Base-by-base conservation (phyloP, 2,888 invertebrate species). In the Tortricodes alternella region DNA sequence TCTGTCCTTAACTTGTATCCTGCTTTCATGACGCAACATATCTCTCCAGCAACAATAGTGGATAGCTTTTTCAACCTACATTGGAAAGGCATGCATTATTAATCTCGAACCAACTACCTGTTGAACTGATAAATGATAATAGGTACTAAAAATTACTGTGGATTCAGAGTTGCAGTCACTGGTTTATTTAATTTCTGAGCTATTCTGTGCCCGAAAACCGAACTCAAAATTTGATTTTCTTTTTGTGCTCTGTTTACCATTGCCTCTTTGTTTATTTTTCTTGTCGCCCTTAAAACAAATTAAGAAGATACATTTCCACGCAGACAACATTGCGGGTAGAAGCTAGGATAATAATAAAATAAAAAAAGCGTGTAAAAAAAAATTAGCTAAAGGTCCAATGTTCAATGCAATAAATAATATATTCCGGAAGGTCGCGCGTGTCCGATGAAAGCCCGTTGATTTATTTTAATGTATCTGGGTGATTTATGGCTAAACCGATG, bases 201-300 rank as follows among this genome's bases (percentile, higher is more conserved):
- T 57, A 86, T 71, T 68, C 68, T 80, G 32, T 74, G 67, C 35
- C 76, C 82, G 63, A 89, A 85, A 57, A 74, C 52, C 15, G 73
- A 67, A 64, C 78, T 71, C 18, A 83, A 60, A 5, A 62, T 55
- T 60, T 62, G 70, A 3, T 64, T 52, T 46, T 75, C 67, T 49
- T 62, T 58, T 46, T 62, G 51, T 13, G 53, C 34, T 27, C 51
- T 63, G 27, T 61, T 53, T 56, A 49, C 67, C 23, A 38, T 37
- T 53, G 48, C 39, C 7, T 57, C 58, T 13, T 48, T 64, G 43
- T 16, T 60, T 38, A 32, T 43, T 55, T 38, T 56, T 32, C 48
- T 29, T 38, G 35, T 13, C 1, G 37, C 8, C 32, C 53, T 59
- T 8, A 50, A 59, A 59, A 18, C 23, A 19, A 27, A 9, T 11